phyloP scores from a whole-genome alignment of 2,888 invertebrate species.

The Nycteola revayana region DNA sequence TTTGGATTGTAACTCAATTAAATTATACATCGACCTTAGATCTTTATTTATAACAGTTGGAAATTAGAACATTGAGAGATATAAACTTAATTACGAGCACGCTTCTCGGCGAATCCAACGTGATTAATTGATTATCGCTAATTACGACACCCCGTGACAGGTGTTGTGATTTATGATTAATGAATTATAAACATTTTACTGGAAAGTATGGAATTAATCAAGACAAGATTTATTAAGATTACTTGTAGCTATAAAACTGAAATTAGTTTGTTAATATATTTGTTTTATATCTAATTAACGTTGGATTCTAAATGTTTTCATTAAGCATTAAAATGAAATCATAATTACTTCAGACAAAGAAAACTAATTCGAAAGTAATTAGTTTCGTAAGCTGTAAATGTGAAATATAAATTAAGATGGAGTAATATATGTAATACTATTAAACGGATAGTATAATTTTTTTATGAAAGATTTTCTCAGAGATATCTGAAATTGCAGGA shows the following conservation, averaged over 20 bases:
- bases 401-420: too few relatives aligned
- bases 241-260: not conserved
- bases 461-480: too few relatives aligned
- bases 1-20: conserved; percentile 5
- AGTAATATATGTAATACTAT: too few relatives aligned
- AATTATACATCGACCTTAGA: conserved; percentile 1
- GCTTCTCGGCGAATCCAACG: conserved; percentile 2
- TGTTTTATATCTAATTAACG: not conserved
- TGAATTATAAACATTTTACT: conserved; percentile 9
- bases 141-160: conserved; percentile 17
- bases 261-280: conserved; percentile 1
- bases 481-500: too few relatives aligned
- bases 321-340: too few relatives aligned
- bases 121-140: conserved; percentile 29
- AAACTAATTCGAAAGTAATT: too few relatives aligned
- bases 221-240: too few relatives aligned
- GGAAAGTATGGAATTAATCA: not conserved
- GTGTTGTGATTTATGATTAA: too few relatives aligned
- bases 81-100: conserved; percentile 12
- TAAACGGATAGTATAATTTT: too few relatives aligned
- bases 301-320: too few relatives aligned
- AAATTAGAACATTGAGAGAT: conserved; percentile 10
- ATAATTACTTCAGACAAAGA: too few relatives aligned
- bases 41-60: not conserved
- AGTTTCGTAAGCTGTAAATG: too few relatives aligned